phyloP scores from a whole-genome alignment of 2,888 invertebrate genomes.

The Seira sanloemensis region DNA sequence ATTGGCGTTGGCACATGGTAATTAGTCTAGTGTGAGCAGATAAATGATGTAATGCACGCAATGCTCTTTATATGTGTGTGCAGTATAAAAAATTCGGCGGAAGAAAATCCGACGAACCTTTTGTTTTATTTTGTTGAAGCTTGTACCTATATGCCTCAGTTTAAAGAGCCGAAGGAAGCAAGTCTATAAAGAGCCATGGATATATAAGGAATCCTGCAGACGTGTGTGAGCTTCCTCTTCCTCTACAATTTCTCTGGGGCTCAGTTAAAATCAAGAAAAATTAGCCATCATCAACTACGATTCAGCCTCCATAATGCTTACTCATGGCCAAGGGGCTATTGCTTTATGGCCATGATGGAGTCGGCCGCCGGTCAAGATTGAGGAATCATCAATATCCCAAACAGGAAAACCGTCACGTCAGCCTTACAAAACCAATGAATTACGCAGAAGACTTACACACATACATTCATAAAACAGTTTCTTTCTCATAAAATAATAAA shows the following conservation, averaged over 20 bases:
- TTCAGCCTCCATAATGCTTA: not conserved
- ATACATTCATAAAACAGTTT: too few relatives aligned
- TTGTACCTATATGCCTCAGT: too few relatives aligned
- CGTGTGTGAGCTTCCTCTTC: too few relatives aligned
- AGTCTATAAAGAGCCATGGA: not conserved
- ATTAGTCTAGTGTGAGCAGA: constrained; percentile 52
- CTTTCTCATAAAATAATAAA: too few relatives aligned
- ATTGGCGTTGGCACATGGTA: constrained; percentile 54
- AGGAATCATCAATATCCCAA: not conserved
- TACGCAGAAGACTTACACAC: too few relatives aligned
- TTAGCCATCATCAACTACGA: not conserved
- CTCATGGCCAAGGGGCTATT: not conserved
- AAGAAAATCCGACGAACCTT: not conserved
- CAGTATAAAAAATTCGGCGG: not conserved
- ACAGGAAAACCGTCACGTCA: too few relatives aligned
- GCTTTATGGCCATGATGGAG: not conserved
- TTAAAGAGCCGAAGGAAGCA: not conserved
- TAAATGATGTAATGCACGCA: constrained; percentile 19
- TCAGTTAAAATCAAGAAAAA: not conserved
- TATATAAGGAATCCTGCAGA: not conserved
- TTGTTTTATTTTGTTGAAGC: not conserved
- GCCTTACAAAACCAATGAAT: too few relatives aligned
- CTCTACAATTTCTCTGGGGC: not conserved
- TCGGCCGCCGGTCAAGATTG: not conserved
- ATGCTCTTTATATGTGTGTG: too few relatives aligned